Conservation (phyloP, 2,113 vertebrate species). For the Myotis lucifugus region DNA sequence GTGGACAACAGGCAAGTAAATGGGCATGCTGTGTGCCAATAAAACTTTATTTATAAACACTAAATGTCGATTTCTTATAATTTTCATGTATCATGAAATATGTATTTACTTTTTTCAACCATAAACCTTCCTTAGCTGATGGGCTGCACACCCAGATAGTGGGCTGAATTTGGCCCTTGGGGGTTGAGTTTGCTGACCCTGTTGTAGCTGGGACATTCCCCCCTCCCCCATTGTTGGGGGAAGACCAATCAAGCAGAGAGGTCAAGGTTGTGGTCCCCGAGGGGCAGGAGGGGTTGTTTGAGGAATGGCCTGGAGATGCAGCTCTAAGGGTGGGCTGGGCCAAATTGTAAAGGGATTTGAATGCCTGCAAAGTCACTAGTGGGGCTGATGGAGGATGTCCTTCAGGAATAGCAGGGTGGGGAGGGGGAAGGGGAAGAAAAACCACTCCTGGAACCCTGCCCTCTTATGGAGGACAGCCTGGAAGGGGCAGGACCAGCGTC, state of each 20-base stretch:
- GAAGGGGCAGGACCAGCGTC: neutral
- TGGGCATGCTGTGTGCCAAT: neutral
- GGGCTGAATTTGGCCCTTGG: rapidly evolving
- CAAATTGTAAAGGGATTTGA: neutral
- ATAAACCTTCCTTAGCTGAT: neutral
- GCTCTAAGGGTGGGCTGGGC: rapidly evolving
- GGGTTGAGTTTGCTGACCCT: neutral
- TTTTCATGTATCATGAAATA: neutral
- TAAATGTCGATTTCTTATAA: neutral
- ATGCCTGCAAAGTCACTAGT: rapidly evolving
- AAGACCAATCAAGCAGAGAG: no score
- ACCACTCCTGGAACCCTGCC: no score
- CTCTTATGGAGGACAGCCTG: neutral
- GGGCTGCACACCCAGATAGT: rapidly evolving
- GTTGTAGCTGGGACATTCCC: rapidly evolving
- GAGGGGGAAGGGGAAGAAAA: no score
- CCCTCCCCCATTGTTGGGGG: neutral
- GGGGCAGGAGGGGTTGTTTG: neutral
- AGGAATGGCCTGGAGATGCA: neutral
- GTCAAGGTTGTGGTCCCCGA: rapidly evolving
- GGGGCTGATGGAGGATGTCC: no score
- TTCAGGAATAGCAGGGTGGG: no score
- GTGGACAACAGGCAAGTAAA: rapidly evolving
- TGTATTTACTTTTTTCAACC: neutral
- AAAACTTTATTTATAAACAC: neutral